Conservation (phyloP, 2,888 invertebrate species). For the Lordiphosa andalusiaca region DNA sequence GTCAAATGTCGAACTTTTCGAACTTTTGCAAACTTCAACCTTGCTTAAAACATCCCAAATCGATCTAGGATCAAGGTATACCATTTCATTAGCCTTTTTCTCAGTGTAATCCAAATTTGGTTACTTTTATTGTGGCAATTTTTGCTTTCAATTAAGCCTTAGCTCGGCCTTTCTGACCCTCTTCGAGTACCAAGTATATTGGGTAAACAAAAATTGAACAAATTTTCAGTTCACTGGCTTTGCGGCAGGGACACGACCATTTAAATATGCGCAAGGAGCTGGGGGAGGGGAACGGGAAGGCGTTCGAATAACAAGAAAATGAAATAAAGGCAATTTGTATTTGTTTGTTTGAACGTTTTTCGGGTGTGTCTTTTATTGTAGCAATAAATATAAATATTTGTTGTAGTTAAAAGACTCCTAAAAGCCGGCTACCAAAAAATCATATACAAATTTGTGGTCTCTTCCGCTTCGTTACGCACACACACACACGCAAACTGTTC, state of each 20-base stretch:
- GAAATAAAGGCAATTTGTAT: slow-evolving; percentile 56
- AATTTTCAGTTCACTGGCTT: slow-evolving; percentile 76
- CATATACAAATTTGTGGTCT: slow-evolving; percentile 70
- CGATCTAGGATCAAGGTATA: too few relatives aligned
- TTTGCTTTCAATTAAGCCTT: slow-evolving; percentile 16
- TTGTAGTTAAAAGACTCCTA: slow-evolving; percentile 27
- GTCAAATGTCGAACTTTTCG: too few relatives aligned
- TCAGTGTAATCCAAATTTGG: slow-evolving; percentile 5
- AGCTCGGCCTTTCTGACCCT: slow-evolving; percentile 21
- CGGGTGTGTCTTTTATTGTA: slow-evolving; percentile 68
- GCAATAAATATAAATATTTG: slow-evolving; percentile 55
- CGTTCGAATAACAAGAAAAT: slow-evolving; percentile 21
- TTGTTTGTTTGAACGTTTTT: slow-evolving; percentile 61
- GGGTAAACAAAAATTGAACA: slow-evolving; percentile 70
- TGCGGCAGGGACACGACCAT: slow-evolving; percentile 59
- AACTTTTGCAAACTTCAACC: too few relatives aligned
- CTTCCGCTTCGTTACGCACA: slow-evolving; percentile 60
- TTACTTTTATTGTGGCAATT: slow-evolving; percentile 30
- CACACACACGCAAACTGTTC: slow-evolving; percentile 62
- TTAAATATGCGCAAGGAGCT: slow-evolving; percentile 20
- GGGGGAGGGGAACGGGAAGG: slow-evolving; percentile 16
- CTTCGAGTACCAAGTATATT: slow-evolving; percentile 46
- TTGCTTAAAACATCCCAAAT: too few relatives aligned
- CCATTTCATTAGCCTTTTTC: not conserved
- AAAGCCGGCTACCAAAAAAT: slow-evolving; percentile 55